These are phyloP conservation scores for Sepioteuthis lessoniana DNA, from an alignment of 2,888 invertebrate species.

Conservation along the genomic window DNA sequence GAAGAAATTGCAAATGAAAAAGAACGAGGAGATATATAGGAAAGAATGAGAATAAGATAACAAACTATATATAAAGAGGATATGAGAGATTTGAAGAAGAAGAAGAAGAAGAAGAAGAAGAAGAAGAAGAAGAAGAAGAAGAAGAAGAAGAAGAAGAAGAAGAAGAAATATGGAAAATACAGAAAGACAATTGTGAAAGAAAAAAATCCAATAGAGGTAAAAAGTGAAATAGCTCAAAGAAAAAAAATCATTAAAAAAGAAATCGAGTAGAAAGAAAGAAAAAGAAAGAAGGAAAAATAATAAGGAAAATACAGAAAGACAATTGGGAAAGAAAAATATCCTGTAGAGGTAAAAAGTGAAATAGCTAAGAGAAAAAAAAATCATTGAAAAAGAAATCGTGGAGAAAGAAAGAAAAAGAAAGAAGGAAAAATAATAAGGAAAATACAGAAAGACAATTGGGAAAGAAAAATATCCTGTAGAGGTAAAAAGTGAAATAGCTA, in stretches of 20 bases:
- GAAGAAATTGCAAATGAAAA: background rate
- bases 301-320: background rate
- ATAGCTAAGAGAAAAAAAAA: background rate
- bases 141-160: background rate
- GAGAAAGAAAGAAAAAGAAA: background rate
- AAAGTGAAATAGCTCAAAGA: background rate
- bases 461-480: too few species aligned
- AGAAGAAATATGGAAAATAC: background rate
- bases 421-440: too few species aligned
- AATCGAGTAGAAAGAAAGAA: background rate
- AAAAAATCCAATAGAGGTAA: background rate
- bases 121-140: background rate
- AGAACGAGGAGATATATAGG: background rate
- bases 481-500: too few species aligned
- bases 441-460: too few species aligned
- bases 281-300: background rate
- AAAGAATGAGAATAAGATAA: background rate
- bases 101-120: background rate
- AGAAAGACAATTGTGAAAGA: background rate
- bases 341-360: background rate
- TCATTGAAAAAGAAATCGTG: background rate
- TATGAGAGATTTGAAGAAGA: background rate
- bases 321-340: background rate
- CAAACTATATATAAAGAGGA: too few species aligned
- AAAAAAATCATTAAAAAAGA: background rate